Percentiles rank a stretch among this genome's conserved stretches.
Conservation (phyloP, 2,888 invertebrate species). For the Magallana nippona region DNA sequence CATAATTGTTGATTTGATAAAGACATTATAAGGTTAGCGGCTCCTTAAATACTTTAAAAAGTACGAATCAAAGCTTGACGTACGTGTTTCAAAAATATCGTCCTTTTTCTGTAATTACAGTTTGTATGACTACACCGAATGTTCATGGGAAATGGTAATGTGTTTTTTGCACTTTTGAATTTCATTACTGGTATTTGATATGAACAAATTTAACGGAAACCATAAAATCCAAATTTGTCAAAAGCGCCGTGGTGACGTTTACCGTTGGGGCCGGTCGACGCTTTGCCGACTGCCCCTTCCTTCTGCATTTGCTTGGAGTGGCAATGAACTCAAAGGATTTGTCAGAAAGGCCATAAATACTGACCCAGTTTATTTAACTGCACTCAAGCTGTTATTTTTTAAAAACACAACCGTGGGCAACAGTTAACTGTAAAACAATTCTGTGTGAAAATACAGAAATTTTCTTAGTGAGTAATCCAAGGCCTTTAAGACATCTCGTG, state of each 20-base stretch:
- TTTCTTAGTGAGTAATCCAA: background rate
- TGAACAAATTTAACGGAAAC: conserved; percentile 23
- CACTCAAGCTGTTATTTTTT: background rate
- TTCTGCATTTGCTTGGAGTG: background rate
- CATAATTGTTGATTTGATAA: background rate
- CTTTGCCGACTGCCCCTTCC: background rate
- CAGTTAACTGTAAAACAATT: background rate
- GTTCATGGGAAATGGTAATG: conserved; percentile 28
- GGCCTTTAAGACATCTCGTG: background rate
- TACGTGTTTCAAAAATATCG: background rate
- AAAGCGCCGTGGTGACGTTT: background rate
- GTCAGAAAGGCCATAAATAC: background rate
- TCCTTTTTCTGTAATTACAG: background rate
- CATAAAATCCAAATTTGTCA: background rate
- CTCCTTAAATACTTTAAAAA: background rate
- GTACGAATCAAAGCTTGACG: background rate
- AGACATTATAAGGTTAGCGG: background rate
- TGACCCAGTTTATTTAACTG: background rate
- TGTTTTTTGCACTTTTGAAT: background rate
- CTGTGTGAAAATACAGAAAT: background rate
- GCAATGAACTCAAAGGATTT: background rate
- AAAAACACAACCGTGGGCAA: background rate
- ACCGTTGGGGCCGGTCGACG: background rate
- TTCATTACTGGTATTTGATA: background rate
- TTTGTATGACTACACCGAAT: background rate